Conservation (phyloP, 2,797 vertebrate genomes). For the Vipera latastei region DNA sequence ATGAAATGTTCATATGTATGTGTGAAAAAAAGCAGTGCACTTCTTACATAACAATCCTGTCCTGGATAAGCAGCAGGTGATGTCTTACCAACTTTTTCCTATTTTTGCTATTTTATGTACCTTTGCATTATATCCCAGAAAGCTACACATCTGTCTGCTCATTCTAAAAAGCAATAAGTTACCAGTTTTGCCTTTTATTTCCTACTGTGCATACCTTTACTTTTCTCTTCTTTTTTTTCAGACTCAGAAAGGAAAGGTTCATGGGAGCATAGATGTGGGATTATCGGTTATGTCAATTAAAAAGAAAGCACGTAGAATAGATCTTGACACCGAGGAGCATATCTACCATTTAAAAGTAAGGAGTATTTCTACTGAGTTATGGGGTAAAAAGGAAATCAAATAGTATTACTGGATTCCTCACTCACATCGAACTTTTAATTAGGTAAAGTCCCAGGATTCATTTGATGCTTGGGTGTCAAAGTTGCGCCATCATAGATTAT, state of each 20-base stretch:
- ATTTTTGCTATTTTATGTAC: background rate
- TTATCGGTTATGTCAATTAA: slow-evolving; percentile 99
- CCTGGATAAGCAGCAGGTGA: background rate
- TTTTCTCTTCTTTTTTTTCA: slow-evolving; percentile 64
- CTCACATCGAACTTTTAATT: slow-evolving; percentile 29
- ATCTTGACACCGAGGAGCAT: slow-evolving; percentile 97
- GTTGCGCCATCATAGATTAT: slow-evolving; percentile 91
- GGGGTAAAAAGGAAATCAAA: background rate
- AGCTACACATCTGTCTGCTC: background rate
- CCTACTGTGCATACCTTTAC: slow-evolving; percentile 19
- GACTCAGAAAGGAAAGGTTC: slow-evolving; percentile 98
- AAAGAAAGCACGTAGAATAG: slow-evolving; percentile 94
- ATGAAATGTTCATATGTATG: background rate
- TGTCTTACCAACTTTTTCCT: background rate
- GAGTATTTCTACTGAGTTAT: slow-evolving; percentile 2
- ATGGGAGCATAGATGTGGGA: slow-evolving; percentile 97
- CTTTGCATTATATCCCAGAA: background rate
- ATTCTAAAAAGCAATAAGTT: slow-evolving; percentile 9
- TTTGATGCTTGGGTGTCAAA: slow-evolving; percentile 97
- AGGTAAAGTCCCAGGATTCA: slow-evolving; percentile 98
- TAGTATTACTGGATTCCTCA: slow-evolving; percentile 6
- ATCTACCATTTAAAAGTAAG: slow-evolving; percentile 98
- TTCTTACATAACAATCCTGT: background rate
- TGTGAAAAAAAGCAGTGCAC: background rate
- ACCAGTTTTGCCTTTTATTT: background rate